A percentile compares a stretch with the other conserved stretches of the same genome.
Evolutionary conservation across 2,888 invertebrate genomes (phyloP).

Genomic region (Cheilosia vernalis): DNA sequence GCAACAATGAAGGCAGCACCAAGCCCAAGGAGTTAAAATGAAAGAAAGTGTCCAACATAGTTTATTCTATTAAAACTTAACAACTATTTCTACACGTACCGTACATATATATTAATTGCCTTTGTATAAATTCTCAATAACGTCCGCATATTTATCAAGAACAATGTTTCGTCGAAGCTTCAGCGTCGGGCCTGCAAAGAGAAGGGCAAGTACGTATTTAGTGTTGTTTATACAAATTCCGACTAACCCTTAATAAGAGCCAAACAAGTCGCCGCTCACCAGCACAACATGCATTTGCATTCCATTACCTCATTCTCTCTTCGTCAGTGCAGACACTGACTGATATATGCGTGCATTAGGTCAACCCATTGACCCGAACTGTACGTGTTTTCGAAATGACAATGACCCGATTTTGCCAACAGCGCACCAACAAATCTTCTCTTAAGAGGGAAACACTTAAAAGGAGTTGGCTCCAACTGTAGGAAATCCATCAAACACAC

Average conservation of each 20-base stretch:
- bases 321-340: conserved; percentile 7
- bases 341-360: conserved; percentile 36
- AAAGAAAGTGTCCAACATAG: neutral
- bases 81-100: neutral
- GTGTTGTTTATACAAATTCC: neutral
- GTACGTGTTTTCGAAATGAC: conserved; percentile 7
- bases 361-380: neutral
- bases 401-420: conserved; percentile 45
- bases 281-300: neutral
- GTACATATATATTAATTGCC: neutral
- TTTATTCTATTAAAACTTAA: conserved; percentile 1
- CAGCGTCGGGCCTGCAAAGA: conserved; percentile 89
- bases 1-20: neutral
- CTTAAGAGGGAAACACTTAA: conserved; percentile 33
- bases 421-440: conserved; percentile 21
- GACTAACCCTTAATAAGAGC: neutral
- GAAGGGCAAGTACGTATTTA: neutral
- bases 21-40: neutral
- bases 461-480: conserved; percentile 54
- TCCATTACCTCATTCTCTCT: neutral
- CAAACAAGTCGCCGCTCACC: too few relatives aligned
- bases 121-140: conserved; percentile 86
- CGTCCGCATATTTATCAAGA: conserved; percentile 89
- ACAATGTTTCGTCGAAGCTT: conserved; percentile 92
- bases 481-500: conserved; percentile 6